Conservation (phyloP, 1,140 invertebrate species). For the Brachionus sp. region DNA sequence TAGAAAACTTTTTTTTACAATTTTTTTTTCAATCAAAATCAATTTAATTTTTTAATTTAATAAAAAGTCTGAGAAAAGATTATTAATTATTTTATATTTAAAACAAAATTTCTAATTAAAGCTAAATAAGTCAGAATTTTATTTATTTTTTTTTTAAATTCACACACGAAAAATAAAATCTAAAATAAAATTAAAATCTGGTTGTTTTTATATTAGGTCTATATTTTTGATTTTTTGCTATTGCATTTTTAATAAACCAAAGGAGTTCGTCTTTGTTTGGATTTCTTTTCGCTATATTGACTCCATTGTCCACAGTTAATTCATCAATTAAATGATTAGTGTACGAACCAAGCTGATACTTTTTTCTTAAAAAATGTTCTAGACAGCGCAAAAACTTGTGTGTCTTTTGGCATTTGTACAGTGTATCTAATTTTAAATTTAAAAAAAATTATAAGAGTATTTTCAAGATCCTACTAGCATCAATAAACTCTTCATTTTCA, state of each 20-base stretch:
- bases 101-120: no score
- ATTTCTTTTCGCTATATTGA: not conserved
- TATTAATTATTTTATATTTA: no score
- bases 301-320: not conserved
- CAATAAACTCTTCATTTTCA: not conserved
- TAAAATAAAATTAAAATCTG: slow-evolving; percentile 3
- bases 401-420: not conserved
- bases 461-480: not conserved
- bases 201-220: not conserved
- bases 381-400: not conserved
- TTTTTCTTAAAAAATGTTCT: slow-evolving; percentile 11
- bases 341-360: not conserved
- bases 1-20: no score
- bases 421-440: not conserved
- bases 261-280: slow-evolving; percentile 7
- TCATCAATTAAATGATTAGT: not conserved
- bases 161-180: not conserved
- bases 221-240: slow-evolving; percentile 14
- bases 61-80: no score
- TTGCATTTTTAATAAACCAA: not conserved
- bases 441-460: not conserved
- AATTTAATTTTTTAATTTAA: no score
- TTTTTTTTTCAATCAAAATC: no score
- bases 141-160: no score
- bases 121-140: no score